Percentiles rank a stretch among this genome's conserved stretches.
These are phyloP conservation scores for Pygmarrhopalites habei DNA, from an alignment of 1,140 invertebrate species.

Conservation along the genomic window DNA sequence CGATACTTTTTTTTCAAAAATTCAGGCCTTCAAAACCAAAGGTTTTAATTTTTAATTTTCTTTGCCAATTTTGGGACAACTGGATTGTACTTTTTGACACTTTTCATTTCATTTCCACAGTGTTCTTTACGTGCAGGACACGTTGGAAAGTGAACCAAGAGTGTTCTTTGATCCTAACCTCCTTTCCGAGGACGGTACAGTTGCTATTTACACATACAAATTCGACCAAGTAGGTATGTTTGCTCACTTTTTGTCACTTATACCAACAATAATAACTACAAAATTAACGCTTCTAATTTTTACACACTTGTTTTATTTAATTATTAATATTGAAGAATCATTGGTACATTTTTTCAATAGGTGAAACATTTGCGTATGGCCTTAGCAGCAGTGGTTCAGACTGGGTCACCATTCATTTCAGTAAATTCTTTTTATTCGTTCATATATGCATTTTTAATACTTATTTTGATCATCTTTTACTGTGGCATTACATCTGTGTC, in stretches of 20 bases:
- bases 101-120: slow-evolving; percentile 49
- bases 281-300: too few relatives aligned
- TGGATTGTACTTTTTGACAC: too few relatives aligned
- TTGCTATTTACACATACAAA: slow-evolving; percentile 65
- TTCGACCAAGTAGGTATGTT: slow-evolving; percentile 94
- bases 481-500: too few relatives aligned
- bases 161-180: slow-evolving; percentile 95
- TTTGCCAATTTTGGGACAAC: too few relatives aligned
- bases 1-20: slow-evolving; percentile 92
- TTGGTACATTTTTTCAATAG: too few relatives aligned
- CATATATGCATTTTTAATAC: too few relatives aligned
- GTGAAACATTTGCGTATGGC: slow-evolving; percentile 80
- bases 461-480: too few relatives aligned
- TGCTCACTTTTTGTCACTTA: too few relatives aligned
- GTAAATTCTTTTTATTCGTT: too few relatives aligned
- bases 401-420: slow-evolving; percentile 85
- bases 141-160: slow-evolving; percentile 64
- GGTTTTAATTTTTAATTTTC: slow-evolving; percentile 48
- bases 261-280: too few relatives aligned
- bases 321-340: too few relatives aligned
- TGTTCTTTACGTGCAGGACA: slow-evolving; percentile 86
- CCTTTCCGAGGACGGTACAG: slow-evolving; percentile 65
- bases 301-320: too few relatives aligned
- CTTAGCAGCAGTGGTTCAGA: slow-evolving; percentile 89
- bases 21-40: slow-evolving; percentile 92